These are phyloP conservation scores for Enteromius radiatus DNA, from an alignment of 2,797 vertebrate genomes.

Conservation along the genomic window DNA sequence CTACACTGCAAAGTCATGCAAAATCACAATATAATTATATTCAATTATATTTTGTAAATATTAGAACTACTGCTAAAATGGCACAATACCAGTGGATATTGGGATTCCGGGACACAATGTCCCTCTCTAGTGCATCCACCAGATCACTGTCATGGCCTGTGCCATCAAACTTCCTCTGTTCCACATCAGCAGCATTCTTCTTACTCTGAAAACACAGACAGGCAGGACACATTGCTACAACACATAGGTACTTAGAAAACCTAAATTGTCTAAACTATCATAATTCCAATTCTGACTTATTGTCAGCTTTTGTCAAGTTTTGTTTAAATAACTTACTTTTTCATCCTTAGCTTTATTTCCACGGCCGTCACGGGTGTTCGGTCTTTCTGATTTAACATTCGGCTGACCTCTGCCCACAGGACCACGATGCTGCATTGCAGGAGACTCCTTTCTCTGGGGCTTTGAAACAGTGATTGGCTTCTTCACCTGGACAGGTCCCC, in stretches of 20 bases:
- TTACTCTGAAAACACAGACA: conserved; percentile 78
- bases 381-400: conserved; percentile 81
- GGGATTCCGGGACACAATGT: conserved; percentile 95
- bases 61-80: background rate
- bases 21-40: background rate
- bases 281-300: background rate
- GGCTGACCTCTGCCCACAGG: conserved; percentile 79
- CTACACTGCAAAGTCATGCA: background rate
- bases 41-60: background rate
- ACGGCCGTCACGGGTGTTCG: conserved; percentile 75
- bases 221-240: background rate
- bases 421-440: conserved; percentile 83
- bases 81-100: conserved; percentile 89
- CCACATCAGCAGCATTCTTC: conserved; percentile 82
- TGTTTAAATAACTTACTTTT: conserved; percentile 77
- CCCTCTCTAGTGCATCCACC: conserved; percentile 92
- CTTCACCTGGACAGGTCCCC: conserved; percentile 86
- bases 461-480: conserved; percentile 85
- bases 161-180: conserved; percentile 91
- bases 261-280: background rate
- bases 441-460: conserved; percentile 86
- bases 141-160: conserved; percentile 91
- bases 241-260: background rate
- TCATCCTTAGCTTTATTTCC: conserved; percentile 86
- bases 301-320: background rate